phyloP scores from a whole-genome alignment of 2,888 invertebrate genomes.

The Orchestes rusci region DNA sequence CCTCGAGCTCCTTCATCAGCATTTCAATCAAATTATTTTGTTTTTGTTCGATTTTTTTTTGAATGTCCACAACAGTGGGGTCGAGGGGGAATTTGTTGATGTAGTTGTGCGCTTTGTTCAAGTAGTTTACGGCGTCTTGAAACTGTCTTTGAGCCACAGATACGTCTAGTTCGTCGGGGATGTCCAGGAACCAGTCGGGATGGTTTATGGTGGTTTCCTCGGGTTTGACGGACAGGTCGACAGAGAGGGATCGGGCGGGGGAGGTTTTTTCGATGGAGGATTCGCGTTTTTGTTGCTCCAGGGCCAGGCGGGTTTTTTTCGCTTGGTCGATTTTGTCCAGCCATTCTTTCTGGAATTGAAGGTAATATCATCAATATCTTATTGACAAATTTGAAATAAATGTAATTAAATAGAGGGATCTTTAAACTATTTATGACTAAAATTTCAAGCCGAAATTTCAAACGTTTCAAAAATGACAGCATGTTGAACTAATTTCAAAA shows the following conservation, averaged over 20 bases:
- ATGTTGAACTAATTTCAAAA: too few relatives aligned
- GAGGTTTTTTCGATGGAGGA: constrained; percentile 41
- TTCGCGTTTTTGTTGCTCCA: constrained; percentile 49
- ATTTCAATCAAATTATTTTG: constrained; percentile 77
- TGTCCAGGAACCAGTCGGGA: constrained; percentile 86
- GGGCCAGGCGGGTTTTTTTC: constrained; percentile 69
- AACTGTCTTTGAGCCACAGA: constrained; percentile 93
- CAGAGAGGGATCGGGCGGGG: constrained; percentile 44
- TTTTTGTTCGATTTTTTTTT: constrained; percentile 56
- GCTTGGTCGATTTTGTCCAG: constrained; percentile 85
- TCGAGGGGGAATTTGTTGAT: constrained; percentile 41
- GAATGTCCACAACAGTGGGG: constrained; percentile 46
- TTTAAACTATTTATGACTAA: too few relatives aligned
- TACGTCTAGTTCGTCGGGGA: constrained; percentile 91
- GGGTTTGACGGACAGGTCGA: constrained; percentile 46
- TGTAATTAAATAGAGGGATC: too few relatives aligned
- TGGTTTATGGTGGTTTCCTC: constrained; percentile 37
- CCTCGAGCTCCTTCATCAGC: constrained; percentile 81
- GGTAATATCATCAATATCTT: too few relatives aligned
- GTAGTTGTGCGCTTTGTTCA: constrained; percentile 60
- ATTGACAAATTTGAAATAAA: too few relatives aligned
- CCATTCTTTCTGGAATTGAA: constrained; percentile 71
- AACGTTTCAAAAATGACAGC: too few relatives aligned
- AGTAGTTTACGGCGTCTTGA: constrained; percentile 79
- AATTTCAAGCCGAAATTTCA: too few relatives aligned